These are phyloP conservation scores for Lottia scabra DNA, from an alignment of 2,888 invertebrate genomes.

Conservation along the genomic window DNA sequence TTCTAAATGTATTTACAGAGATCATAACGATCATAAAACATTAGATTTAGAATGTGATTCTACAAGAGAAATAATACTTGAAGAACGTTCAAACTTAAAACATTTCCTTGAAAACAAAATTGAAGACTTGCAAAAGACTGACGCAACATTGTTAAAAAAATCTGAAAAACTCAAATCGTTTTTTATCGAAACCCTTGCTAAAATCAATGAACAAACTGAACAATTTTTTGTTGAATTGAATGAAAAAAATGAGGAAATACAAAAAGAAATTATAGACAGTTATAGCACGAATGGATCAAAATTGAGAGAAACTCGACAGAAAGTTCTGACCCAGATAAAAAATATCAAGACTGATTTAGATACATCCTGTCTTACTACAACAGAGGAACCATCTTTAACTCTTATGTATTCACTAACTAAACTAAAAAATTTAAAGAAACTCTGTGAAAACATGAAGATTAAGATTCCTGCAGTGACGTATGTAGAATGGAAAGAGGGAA, in stretches of 20 bases:
- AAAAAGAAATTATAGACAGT: too few species aligned
- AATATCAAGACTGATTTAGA: too few species aligned
- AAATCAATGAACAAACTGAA: neutral
- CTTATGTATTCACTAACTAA: too few species aligned
- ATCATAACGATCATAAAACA: neutral
- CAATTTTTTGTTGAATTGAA: neutral
- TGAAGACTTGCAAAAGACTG: neutral
- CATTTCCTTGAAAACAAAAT: neutral
- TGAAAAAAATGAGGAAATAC: neutral
- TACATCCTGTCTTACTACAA: too few species aligned
- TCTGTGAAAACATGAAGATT: too few species aligned
- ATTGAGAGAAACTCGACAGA: too few species aligned
- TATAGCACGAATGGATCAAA: too few species aligned
- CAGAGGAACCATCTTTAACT: too few species aligned
- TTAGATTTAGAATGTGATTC: neutral
- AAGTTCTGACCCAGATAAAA: too few species aligned
- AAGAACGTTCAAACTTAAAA: neutral
- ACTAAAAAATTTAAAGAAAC: too few species aligned
- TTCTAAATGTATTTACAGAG: neutral
- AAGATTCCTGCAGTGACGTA: too few species aligned
- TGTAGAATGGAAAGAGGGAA: too few species aligned
- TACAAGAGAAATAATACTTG: neutral
- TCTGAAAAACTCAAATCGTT: neutral
- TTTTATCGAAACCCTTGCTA: neutral
- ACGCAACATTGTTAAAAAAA: neutral